Percentiles rank a stretch among this genome's conserved stretches.
phyloP scores from a whole-genome alignment of 2,888 invertebrate genomes.

The Spialia ferax region DNA sequence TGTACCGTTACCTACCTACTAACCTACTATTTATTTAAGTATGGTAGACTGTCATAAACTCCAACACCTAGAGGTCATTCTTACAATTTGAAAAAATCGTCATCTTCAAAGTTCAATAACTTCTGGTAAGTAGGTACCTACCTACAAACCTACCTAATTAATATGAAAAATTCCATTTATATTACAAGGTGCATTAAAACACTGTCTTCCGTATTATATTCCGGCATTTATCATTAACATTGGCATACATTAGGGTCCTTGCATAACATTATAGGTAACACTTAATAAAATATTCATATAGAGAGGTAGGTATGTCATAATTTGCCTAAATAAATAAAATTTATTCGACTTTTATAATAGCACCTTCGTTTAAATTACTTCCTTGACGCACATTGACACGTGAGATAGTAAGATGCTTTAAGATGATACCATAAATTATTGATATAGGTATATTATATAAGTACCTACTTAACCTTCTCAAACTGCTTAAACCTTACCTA shows the following conservation, averaged over 20 bases:
- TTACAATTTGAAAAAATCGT: neutral
- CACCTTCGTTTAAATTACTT: neutral
- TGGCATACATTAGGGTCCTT: neutral
- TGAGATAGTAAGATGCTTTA: too few relatives aligned
- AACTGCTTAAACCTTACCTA: too few relatives aligned
- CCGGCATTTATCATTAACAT: slow-evolving; percentile 11
- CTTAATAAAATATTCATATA: neutral
- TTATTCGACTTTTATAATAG: neutral
- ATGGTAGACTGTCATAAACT: neutral
- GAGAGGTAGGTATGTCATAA: neutral
- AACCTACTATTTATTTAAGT: too few relatives aligned
- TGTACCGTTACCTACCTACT: too few relatives aligned
- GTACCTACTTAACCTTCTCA: too few relatives aligned
- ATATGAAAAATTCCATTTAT: slow-evolving; percentile 6
- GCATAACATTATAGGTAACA: neutral
- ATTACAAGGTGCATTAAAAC: slow-evolving; percentile 10
- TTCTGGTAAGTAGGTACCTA: too few relatives aligned
- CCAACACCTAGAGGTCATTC: neutral
- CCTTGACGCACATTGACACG: neutral
- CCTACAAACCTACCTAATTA: too few relatives aligned
- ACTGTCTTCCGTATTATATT: neutral
- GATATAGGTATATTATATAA: too few relatives aligned
- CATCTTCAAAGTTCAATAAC: neutral
- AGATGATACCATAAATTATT: too few relatives aligned
- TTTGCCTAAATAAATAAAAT: neutral